Base-by-base conservation (phyloP, 1,140 invertebrate species). In the Muscidifurax raptorellus region DNA sequence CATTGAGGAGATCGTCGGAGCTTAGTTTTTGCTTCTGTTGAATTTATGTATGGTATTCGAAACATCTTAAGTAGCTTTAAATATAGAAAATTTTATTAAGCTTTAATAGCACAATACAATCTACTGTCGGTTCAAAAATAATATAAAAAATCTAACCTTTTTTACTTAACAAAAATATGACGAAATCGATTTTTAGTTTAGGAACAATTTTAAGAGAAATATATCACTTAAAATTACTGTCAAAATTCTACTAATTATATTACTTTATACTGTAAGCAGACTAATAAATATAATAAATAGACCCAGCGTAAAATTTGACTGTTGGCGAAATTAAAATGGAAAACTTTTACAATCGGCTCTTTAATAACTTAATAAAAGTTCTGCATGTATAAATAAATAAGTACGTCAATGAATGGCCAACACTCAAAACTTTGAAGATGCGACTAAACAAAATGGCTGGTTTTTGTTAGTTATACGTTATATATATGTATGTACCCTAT, bases 11-110 rank as follows among this genome's bases (percentile, higher is more conserved):
- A 83, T 3, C 18, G 12, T 30, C 27, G 72, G 47, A 83, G 72
- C 30, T 83, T 83, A 2, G 40, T 28, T 47, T 69, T 77, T 13
- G 25, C 30, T 47, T 22, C 32, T 52, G 44, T 0, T 28, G 13
- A 59, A 59, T 64, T 78, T 59, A 59, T 69, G 2, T n/a, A 44
- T 80, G 66, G 78, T 80, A 69, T 36, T 80, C 67, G 69, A 69
- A 69, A 80, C 78, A 71, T 71, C 67, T 28, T 71, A 12, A 40
- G n/a, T 75, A 75, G 22, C 28, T 72, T 66, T 77, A 47, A 47
- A 64, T 66, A 36, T 64, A 75, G 22, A 28, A 75, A 44, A 36
- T 13, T 27, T 77, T 27, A 47, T 27, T 66, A 82, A 6, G 3
- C n/a, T 28, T 69, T 5, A 28, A 69, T 69, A 27, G 18, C 7